Evolutionary conservation across 2,797 vertebrate species (phyloP), one percentile per base, ranked within the genome.

Genomic region (Poecilia wingei): DNA sequence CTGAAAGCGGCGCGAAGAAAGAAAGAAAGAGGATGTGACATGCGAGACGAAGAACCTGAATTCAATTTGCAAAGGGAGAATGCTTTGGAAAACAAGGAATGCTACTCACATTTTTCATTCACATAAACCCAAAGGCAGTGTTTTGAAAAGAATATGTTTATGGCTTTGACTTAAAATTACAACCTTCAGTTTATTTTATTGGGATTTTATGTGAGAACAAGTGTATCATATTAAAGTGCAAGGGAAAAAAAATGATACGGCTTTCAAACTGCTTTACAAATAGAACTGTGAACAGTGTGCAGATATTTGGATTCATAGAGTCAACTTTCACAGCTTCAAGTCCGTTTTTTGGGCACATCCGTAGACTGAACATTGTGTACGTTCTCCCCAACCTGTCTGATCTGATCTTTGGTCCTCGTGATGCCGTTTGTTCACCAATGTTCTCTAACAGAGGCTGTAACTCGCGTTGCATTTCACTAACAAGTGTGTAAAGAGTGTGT

Each of bases 31-130:
- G 84, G 84, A 75, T 80, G 78, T 79, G 83, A 86, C 80, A 84
- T 76, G 75, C 64, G 78, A 86, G 77, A 80, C 61, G 74, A 82
- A 86, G 78, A 87, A 83, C 78, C 76, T 85, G 90, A 91, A 93
- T 93, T 91, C 76, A 93, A 89, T 87, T 81, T 6, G 68, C 80
- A 84, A 77, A 61, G 13, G 53, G 47, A 89, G 81, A 88, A 91
- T 84, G 84, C 84, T 86, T 85, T 85, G 75, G 82, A 84, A 84
- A 80, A 59, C 45, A 46, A 46, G 33, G 36, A 61, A 2, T 18
- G 64, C 70, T 6, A 1, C 18, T 76, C 69, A 59, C 14, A 70
- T 18, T 70, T 55, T 76, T 75, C 28, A 57, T 45, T 57, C n/a
- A 79, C 6, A 66, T 33, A 76, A 73, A 76, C 22, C 53, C 0